These are phyloP conservation scores for Erebia ligea DNA, from an alignment of 2,888 invertebrate genomes.

Conservation along the genomic window DNA sequence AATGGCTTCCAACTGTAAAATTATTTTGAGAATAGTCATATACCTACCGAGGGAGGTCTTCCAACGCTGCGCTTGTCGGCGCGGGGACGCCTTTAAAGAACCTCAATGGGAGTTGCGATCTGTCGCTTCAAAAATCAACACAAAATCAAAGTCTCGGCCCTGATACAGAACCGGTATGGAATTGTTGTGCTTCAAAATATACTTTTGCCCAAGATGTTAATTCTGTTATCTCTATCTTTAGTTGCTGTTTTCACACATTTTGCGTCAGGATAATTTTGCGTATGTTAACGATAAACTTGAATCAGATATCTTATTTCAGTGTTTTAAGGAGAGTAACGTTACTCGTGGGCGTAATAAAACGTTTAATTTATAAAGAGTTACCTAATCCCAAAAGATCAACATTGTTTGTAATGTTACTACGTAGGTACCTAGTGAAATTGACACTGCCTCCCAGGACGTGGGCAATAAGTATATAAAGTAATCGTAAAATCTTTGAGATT, in stretches of 20 bases:
- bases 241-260: background rate
- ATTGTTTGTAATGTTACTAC: background rate
- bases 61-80: too few species aligned
- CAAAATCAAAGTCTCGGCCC: too few species aligned
- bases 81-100: too few species aligned
- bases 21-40: too few species aligned
- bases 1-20: too few species aligned
- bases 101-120: too few species aligned
- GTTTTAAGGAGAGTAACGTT: background rate
- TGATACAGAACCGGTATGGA: background rate
- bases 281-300: background rate
- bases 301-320: background rate
- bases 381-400: background rate
- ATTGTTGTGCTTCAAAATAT: background rate
- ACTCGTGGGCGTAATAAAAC: background rate
- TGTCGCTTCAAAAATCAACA: too few species aligned
- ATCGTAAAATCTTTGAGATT: background rate
- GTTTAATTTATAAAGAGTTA: slow-evolving; percentile 9
- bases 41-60: too few species aligned
- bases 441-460: background rate
- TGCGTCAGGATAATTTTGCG: background rate
- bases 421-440: slow-evolving; percentile 1
- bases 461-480: background rate
- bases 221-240: background rate
- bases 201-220: background rate